phyloP scores from a whole-genome alignment of 2,888 invertebrate genomes.

The Agrochola circellaris region DNA sequence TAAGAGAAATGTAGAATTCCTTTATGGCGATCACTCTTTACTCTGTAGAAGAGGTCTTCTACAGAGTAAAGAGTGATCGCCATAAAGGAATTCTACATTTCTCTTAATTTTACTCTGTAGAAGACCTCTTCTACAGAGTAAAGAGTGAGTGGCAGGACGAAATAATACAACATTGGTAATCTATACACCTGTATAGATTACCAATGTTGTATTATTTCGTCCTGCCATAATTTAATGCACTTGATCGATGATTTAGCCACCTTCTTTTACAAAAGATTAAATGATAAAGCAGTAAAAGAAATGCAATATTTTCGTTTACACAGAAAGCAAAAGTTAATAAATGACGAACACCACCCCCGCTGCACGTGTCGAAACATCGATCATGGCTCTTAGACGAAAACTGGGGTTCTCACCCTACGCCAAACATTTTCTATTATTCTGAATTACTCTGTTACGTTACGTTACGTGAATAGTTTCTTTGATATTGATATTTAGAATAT shows the following conservation, averaged over 20 bases:
- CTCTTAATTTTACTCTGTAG: too few relatives aligned
- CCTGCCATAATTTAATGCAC: background rate
- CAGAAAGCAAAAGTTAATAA: constrained; percentile 76
- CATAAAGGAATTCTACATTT: too few relatives aligned
- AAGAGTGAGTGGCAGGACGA: too few relatives aligned
- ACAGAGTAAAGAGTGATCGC: too few relatives aligned
- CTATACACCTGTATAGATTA: background rate
- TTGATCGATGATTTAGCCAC: background rate
- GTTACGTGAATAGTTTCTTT: constrained; percentile 44
- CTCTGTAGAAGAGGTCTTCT: background rate
- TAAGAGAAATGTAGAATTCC: background rate
- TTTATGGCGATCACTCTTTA: background rate
- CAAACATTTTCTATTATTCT: constrained; percentile 64
- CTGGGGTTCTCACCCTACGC: constrained; percentile 69
- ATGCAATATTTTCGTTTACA: constrained; percentile 67
- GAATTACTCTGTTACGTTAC: constrained; percentile 49
- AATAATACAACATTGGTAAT: too few relatives aligned
- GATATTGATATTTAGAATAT: constrained; percentile 29
- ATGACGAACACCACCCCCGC: constrained; percentile 73
- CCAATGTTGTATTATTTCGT: background rate
- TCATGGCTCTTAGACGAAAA: constrained; percentile 75
- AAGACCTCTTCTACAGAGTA: too few relatives aligned
- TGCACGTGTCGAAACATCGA: constrained; percentile 81
- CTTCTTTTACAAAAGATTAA: background rate
- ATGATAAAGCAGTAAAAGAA: constrained; percentile 24